These are phyloP conservation scores for Apantesis nais DNA, from an alignment of 2,888 invertebrate genomes.

Conservation along the genomic window DNA sequence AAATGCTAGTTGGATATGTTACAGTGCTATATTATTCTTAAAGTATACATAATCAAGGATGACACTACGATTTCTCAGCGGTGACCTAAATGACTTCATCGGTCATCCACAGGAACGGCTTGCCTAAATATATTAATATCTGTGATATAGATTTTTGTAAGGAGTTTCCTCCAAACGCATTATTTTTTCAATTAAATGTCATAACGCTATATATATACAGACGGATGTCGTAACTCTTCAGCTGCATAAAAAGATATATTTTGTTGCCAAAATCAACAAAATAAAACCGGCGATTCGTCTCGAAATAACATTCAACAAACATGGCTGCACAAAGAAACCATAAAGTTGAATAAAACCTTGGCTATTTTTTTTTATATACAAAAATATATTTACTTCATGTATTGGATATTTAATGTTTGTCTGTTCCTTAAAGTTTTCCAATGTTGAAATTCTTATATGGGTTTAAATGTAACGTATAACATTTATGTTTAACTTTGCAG, in stretches of 20 bases:
- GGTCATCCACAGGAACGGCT: background rate
- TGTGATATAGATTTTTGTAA: background rate
- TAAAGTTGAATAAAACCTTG: background rate
- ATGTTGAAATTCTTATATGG: background rate
- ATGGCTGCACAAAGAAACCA: constrained; percentile 4
- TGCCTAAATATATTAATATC: background rate
- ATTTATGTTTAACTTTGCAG: constrained; percentile 49
- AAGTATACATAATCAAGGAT: too few species aligned
- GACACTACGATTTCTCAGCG: background rate
- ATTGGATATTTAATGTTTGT: background rate
- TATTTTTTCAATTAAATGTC: background rate
- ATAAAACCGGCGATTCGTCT: constrained; percentile 9
- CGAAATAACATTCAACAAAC: constrained; percentile 11
- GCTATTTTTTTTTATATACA: background rate
- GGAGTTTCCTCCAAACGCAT: background rate
- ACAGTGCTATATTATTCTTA: too few species aligned
- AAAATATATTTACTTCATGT: background rate
- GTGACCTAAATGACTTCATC: background rate
- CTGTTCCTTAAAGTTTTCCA: background rate
- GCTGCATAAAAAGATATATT: constrained; percentile 14
- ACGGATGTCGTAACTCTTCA: constrained; percentile 12
- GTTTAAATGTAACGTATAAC: background rate
- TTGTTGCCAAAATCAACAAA: constrained; percentile 41
- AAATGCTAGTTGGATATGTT: too few species aligned
- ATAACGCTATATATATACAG: background rate